Base-by-base conservation (phyloP, 37 sponge, comb jelly and placozoan species). In the Mnemiopsis leidyi region DNA sequence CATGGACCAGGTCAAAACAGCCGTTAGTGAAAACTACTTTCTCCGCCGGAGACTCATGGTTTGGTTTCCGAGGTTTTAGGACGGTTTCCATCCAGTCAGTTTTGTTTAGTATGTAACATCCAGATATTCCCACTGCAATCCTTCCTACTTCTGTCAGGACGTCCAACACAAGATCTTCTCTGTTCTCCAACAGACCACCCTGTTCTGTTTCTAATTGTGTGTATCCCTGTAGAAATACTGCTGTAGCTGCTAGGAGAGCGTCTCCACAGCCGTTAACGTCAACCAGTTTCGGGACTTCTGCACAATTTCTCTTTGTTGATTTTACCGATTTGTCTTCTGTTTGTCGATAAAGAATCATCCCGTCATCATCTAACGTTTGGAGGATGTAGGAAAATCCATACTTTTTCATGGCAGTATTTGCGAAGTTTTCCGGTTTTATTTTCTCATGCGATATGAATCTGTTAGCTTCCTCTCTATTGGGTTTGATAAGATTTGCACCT, bases 1-100 rank as follows among this genome's bases (percentile, higher is more conserved):
- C 36, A 77, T 77, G 79, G 35, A 77, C 18, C 1, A 77, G 1
- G 35, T 77, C 79, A 34, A 77, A 77, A 77, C 79, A 77, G 1
- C 73, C 73, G 73, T 77, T 77, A 33, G 79, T 77, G 18, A 77
- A 77, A 7, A 77, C 36, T 7, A 77, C 35, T n/a, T n/a, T n/a
- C n/a, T n/a, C n/a, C n/a, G n/a, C n/a, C n/a, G n/a, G n/a, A n/a
- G n/a, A n/a, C n/a, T n/a, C n/a, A n/a, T n/a, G n/a, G n/a, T n/a
- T n/a, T n/a, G n/a, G n/a, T 9, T 18, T 77, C 35, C 79, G 32
- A 77, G 79, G 79, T 77, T 32, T 77, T 33, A 77, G 79, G 79
- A 77, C 36, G 9, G 9, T 48, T 5, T 34, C 20, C 7, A 18
- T n/a, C 1, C 1, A 77, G 79, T 77, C 79, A 3, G 36, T 20